These are phyloP conservation scores for Syngnathus typhle DNA, from an alignment of 2,113 vertebrate genomes.

Conservation along the genomic window DNA sequence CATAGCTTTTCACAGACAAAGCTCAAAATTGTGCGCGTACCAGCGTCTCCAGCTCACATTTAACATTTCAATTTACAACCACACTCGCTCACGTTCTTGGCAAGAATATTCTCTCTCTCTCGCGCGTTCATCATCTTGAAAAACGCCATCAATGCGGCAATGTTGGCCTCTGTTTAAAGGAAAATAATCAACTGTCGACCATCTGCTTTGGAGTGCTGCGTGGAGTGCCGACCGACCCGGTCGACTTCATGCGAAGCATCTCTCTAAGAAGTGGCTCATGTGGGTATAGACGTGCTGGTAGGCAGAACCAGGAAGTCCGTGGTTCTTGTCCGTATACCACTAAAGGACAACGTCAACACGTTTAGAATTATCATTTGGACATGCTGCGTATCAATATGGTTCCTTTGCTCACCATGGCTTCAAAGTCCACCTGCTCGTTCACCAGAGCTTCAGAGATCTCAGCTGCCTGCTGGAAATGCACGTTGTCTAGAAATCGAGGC, in stretches of 20 bases:
- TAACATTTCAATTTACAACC: no score
- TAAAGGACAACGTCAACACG: constrained; percentile 41
- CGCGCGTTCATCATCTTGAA: no score
- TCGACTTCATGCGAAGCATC: constrained; percentile 75
- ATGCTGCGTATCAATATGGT: no score
- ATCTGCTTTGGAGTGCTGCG: neutral
- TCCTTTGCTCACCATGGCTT: constrained; percentile 82
- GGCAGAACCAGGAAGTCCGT: constrained; percentile 77
- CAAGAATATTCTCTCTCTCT: no score
- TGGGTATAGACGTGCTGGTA: constrained; percentile 88
- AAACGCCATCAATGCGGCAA: neutral
- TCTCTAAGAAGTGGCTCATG: constrained; percentile 87
- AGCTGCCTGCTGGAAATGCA: constrained; percentile 95
- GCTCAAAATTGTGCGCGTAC: no score
- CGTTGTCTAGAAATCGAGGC: constrained; percentile 78
- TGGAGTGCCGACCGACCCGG: neutral
- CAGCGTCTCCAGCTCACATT: no score
- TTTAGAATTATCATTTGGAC: neutral
- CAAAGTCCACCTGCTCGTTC: constrained; percentile 88
- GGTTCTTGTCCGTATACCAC: constrained; percentile 98
- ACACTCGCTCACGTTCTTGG: no score
- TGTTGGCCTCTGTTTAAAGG: neutral
- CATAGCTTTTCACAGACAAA: no score
- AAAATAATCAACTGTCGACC: neutral
- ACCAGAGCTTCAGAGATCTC: constrained; percentile 95